These are phyloP conservation scores for Procavia capensis DNA, from an alignment of 2,113 vertebrate species.

Conservation along the genomic window DNA sequence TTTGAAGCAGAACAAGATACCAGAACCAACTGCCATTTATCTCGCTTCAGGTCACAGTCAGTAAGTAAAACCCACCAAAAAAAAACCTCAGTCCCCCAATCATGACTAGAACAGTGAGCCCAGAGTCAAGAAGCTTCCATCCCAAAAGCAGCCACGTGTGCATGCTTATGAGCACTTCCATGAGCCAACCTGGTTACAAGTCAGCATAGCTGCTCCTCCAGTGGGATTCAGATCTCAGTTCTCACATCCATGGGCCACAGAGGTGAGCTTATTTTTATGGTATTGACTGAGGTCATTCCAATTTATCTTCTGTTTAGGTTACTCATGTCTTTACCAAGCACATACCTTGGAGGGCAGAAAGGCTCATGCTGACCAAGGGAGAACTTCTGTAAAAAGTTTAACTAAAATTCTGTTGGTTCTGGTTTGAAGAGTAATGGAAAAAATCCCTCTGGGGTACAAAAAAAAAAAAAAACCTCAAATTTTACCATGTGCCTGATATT, in stretches of 20 bases:
- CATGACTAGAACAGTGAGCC: accelerated
- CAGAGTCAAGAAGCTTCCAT: too few relatives aligned
- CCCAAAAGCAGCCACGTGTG: accelerated
- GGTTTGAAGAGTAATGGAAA: neutral
- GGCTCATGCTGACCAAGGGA: neutral
- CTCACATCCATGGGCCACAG: neutral
- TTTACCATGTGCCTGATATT: neutral
- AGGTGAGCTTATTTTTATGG: accelerated
- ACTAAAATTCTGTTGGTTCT: neutral
- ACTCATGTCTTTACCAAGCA: neutral
- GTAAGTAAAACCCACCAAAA: accelerated
- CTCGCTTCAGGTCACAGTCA: neutral
- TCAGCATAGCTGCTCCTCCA: neutral
- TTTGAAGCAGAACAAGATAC: accelerated
- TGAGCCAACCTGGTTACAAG: too few relatives aligned
- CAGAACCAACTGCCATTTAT: too few relatives aligned
- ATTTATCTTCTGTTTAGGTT: neutral
- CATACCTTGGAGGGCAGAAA: neutral
- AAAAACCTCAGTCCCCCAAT: accelerated
- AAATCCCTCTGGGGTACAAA: neutral
- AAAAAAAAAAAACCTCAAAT: accelerated
- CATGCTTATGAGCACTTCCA: accelerated
- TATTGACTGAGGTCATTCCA: too few relatives aligned
- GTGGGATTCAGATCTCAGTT: too few relatives aligned
- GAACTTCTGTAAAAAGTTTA: neutral